Evolutionary conservation across 2,888 invertebrate species (phyloP).

Genomic region (Diarsia dahlii): DNA sequence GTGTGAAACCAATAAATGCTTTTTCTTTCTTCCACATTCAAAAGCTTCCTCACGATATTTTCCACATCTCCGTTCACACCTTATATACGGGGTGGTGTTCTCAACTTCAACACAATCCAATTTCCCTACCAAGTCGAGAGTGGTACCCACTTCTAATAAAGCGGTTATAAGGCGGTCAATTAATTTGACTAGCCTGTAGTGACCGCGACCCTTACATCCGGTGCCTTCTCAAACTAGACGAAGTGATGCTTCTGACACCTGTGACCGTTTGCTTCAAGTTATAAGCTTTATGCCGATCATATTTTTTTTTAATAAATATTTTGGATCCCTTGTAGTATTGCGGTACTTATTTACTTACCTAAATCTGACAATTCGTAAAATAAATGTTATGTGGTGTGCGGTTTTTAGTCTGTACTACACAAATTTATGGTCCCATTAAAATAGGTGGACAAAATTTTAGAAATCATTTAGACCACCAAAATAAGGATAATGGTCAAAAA

Average conservation of each 20-base stretch:
- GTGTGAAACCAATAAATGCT: no score
- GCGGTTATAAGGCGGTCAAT: slow-evolving; percentile 69
- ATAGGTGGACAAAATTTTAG: no score
- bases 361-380: no score
- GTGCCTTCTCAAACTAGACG: slow-evolving; percentile 72
- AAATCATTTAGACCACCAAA: no score
- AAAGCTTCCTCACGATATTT: no score
- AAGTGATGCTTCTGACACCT: slow-evolving; percentile 82
- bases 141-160: slow-evolving; percentile 33
- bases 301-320: background rate
- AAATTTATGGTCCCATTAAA: no score
- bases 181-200: slow-evolving; percentile 74
- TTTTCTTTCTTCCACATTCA: no score
- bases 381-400: no score
- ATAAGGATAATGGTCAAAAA: no score
- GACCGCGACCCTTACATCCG: slow-evolving; percentile 70
- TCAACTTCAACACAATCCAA: background rate
- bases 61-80: no score
- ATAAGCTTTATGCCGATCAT: slow-evolving; percentile 22
- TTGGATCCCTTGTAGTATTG: background rate
- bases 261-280: slow-evolving; percentile 54
- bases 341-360: no score
- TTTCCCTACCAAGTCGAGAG: slow-evolving; percentile 33
- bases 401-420: no score
- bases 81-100: background rate